Conservation (phyloP, 2,888 invertebrate genomes). For the Chalcis sispes region DNA sequence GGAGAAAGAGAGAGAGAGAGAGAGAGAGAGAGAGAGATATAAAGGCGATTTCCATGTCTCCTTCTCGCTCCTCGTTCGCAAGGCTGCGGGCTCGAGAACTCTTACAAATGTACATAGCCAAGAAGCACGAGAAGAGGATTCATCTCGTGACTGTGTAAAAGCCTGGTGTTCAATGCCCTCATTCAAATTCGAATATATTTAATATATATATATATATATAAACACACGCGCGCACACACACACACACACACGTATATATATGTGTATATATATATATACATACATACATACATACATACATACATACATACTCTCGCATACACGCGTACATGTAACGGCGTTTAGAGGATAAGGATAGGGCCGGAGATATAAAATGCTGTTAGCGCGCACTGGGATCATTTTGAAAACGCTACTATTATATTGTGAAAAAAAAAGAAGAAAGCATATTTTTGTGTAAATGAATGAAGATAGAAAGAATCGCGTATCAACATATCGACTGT, state of each 20-base stretch:
- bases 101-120: constrained; percentile 55
- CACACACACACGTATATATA: background rate
- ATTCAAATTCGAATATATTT: constrained; percentile 28
- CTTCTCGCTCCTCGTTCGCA: background rate
- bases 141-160: constrained; percentile 39
- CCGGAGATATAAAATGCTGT: background rate
- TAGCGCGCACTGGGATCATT: constrained; percentile 8
- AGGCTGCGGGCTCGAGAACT: constrained; percentile 19
- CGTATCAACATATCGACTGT: constrained; percentile 20
- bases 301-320: background rate
- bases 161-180: constrained; percentile 28
- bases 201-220: constrained; percentile 20
- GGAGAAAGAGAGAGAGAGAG: no score
- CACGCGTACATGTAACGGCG: background rate
- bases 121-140: constrained; percentile 12
- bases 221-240: background rate
- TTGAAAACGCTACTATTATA: constrained; percentile 1
- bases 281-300: constrained; percentile 2
- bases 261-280: constrained; percentile 7
- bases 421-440: constrained; percentile 5
- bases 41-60: constrained; percentile 1
- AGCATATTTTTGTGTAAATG: constrained; percentile 46
- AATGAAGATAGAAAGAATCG: background rate
- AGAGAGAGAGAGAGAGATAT: constrained; percentile 11
- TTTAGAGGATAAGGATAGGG: constrained; percentile 6